Conservation (phyloP, 1,140 invertebrate genomes). For the Araneus ventricosus region DNA sequence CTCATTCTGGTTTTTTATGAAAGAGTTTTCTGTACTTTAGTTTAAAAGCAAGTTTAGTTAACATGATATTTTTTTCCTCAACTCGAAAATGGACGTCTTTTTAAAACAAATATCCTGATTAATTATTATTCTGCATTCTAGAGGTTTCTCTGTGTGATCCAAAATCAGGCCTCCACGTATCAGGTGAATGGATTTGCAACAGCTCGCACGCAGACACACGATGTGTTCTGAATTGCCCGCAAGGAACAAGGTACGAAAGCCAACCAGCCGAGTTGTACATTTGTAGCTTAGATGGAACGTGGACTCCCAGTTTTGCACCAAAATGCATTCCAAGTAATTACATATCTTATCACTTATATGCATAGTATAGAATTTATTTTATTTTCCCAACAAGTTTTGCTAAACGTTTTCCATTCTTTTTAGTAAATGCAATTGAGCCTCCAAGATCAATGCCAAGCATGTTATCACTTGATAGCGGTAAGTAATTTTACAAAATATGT, state of each 20-base stretch:
- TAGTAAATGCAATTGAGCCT: conserved; percentile 61
- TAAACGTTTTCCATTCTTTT: neutral
- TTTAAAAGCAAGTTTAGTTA: conserved; percentile 78
- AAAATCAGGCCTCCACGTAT: conserved; percentile 84
- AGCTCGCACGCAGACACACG: conserved; percentile 83
- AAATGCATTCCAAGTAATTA: conserved; percentile 86
- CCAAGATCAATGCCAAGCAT: neutral
- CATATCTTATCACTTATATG: neutral
- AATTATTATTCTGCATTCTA: conserved; percentile 79
- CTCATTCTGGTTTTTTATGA: no score
- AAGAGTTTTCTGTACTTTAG: no score
- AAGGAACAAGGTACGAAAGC: conserved; percentile 84
- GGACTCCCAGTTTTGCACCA: conserved; percentile 86
- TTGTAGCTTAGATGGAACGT: conserved; percentile 85
- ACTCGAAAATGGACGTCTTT: neutral
- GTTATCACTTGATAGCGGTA: conserved; percentile 28
- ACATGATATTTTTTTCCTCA: no score
- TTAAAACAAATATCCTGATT: neutral
- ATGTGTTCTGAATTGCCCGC: conserved; percentile 86
- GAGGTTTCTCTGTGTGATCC: conserved; percentile 83
- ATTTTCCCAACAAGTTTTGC: neutral
- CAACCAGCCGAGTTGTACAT: conserved; percentile 84
- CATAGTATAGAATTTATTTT: neutral
- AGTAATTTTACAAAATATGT: neutral
- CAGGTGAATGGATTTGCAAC: conserved; percentile 87